phyloP scores from a whole-genome alignment of 2,797 vertebrate genomes.

The Enteromius argenteus region DNA sequence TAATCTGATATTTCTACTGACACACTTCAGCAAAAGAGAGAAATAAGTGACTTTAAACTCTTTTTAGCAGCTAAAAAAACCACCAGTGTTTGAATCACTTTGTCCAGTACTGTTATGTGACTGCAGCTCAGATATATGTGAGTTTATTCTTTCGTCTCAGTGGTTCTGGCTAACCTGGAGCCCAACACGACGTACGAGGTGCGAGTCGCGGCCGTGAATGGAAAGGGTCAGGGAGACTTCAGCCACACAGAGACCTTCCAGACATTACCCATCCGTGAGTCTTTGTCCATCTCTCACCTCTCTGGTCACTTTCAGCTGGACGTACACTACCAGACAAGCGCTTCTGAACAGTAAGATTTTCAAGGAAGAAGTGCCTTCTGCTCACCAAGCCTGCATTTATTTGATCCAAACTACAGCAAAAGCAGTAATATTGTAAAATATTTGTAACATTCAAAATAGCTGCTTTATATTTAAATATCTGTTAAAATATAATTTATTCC shows the following conservation, averaged over 20 bases:
- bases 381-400: no score
- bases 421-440: no score
- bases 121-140: neutral
- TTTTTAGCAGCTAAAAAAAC: no score
- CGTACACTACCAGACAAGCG: no score
- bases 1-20: no score
- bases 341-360: no score
- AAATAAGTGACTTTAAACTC: no score
- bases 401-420: neutral
- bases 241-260: constrained; percentile 93
- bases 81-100: no score
- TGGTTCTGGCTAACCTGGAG: constrained; percentile 90
- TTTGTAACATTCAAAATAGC: no score
- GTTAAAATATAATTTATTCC: neutral
- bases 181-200: constrained; percentile 97
- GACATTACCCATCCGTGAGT: constrained; percentile 94
- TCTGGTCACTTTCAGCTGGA: constrained; percentile 23
- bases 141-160: constrained; percentile 70
- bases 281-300: constrained; percentile 43
- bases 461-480: neutral
- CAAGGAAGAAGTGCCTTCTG: no score
- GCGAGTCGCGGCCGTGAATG: constrained; percentile 92
- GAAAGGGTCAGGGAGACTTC: constrained; percentile 95
- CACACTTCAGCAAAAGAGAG: no score
- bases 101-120: neutral